These are phyloP conservation scores for Scaptomyza graminum DNA, from an alignment of 1,140 invertebrate genomes.

Conservation along the genomic window DNA sequence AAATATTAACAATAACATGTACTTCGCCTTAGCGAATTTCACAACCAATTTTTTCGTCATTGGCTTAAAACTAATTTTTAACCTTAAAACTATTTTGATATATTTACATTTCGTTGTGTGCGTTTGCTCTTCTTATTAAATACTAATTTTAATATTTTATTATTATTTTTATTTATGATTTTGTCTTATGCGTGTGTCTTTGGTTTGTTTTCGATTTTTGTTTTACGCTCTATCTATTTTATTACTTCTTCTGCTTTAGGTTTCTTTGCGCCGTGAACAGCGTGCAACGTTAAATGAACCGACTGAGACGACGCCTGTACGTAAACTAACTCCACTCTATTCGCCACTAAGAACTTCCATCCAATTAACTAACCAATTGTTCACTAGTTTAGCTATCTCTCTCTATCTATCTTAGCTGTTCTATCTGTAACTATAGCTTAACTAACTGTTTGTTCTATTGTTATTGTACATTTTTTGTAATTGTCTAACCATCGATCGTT, in stretches of 20 bases:
- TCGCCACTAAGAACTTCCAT: slow-evolving; percentile 42
- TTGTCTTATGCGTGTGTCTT: slow-evolving; percentile 35
- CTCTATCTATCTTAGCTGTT: not conserved
- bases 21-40: no score
- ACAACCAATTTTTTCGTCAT: no score
- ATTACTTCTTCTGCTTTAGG: slow-evolving; percentile 83
- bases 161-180: slow-evolving; percentile 12
- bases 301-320: slow-evolving; percentile 84
- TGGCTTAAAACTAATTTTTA: slow-evolving; percentile 7
- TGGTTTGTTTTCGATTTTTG: slow-evolving; percentile 61
- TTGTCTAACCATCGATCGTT: slow-evolving; percentile 57
- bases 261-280: slow-evolving; percentile 82
- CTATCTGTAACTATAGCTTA: slow-evolving; percentile 17
- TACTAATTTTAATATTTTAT: slow-evolving; percentile 1
- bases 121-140: no score
- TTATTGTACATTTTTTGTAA: slow-evolving; percentile 47
- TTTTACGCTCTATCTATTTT: slow-evolving; percentile 79
- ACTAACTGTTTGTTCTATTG: slow-evolving; percentile 38
- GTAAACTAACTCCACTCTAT: slow-evolving; percentile 80
- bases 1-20: not conserved
- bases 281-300: slow-evolving; percentile 83
- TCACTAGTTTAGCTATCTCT: slow-evolving; percentile 13
- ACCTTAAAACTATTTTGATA: not conserved
- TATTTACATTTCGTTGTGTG: not conserved
- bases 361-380: slow-evolving; percentile 26